Conservation (phyloP, 2,797 vertebrate species). For the Semotilus atromaculatus region DNA sequence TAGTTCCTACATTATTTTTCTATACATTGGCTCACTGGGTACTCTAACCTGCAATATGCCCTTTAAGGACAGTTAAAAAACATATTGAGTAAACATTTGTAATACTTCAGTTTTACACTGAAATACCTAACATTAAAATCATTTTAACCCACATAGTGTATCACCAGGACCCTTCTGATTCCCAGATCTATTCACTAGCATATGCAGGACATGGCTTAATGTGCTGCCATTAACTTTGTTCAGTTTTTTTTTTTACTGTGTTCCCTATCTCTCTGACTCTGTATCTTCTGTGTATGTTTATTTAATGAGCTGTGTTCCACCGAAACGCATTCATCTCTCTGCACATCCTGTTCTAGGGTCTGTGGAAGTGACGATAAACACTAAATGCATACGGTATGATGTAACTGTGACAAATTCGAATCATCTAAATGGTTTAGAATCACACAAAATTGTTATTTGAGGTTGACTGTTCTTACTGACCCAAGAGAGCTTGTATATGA, state of each 20-base stretch:
- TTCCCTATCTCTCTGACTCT: not conserved
- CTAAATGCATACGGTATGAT: conserved; percentile 3
- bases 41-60: no score
- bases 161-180: not conserved
- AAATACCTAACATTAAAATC: not conserved
- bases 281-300: conserved; percentile 26
- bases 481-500: conserved; percentile 30
- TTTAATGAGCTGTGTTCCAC: conserved; percentile 52
- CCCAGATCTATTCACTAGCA: not conserved
- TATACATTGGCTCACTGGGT: no score
- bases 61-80: not conserved
- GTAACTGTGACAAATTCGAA: conserved; percentile 30
- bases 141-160: not conserved
- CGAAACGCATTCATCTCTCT: conserved; percentile 15
- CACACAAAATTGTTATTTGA: not conserved
- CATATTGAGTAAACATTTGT: not conserved
- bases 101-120: not conserved
- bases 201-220: not conserved
- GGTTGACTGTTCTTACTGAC: conserved; percentile 13
- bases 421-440: conserved; percentile 18
- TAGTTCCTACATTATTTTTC: no score
- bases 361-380: not conserved
- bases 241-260: not conserved
- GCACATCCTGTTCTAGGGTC: conserved; percentile 9
- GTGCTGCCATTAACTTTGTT: not conserved